phyloP scores from a whole-genome alignment of 1,140 invertebrate species.

The Orius laevigatus region DNA sequence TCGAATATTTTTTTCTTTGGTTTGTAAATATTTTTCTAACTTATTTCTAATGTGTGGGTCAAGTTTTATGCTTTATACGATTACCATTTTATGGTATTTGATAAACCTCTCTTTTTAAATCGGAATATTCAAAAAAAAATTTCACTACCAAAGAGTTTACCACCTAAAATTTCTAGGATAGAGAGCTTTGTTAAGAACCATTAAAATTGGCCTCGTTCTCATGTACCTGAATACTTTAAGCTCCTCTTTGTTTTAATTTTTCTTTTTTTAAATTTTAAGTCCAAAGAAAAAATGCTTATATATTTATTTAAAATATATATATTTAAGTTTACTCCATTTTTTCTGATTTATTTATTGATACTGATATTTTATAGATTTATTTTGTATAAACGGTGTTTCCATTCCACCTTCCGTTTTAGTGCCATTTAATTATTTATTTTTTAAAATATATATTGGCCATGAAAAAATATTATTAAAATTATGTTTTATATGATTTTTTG shows the following conservation, averaged over 20 bases:
- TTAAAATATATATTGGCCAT: constrained; percentile 6
- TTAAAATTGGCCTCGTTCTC: constrained; percentile 1
- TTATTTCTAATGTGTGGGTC: no score
- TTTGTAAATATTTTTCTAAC: no score
- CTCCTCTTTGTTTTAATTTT: constrained; percentile 3
- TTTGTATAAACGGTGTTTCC: constrained; percentile 4
- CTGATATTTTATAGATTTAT: background rate
- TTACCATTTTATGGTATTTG: background rate
- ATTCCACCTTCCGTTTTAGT: constrained; percentile 10
- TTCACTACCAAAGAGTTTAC: background rate
- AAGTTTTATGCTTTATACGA: background rate
- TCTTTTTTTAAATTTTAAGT: constrained; percentile 1
- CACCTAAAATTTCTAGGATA: background rate
- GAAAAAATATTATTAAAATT: background rate
- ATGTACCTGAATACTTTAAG: constrained; percentile 11
- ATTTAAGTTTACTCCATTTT: background rate
- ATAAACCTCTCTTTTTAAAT: background rate
- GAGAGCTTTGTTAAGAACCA: background rate
- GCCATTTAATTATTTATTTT: constrained; percentile 8
- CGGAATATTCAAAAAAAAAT: background rate
- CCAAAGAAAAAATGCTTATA: background rate
- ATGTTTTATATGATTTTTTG: constrained; percentile 1
- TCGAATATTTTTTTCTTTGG: no score
- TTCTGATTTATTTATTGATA: background rate
- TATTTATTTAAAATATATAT: background rate